phyloP scores from a whole-genome alignment of 2,797 vertebrate genomes.

The Falco concolor region DNA sequence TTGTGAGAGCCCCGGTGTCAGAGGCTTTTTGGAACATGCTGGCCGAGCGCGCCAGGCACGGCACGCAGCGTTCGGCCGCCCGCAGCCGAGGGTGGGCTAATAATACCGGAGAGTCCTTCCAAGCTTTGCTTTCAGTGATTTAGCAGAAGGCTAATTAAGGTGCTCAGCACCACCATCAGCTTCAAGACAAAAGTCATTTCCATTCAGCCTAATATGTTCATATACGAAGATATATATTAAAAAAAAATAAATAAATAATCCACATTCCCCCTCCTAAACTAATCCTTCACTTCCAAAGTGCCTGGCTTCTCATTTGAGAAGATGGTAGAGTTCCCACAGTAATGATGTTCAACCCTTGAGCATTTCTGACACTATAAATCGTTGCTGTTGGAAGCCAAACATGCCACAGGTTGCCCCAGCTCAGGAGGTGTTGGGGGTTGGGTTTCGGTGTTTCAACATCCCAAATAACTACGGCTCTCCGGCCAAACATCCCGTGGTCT shows the following conservation, averaged over 20 bases:
- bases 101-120: background rate
- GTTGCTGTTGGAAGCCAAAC: background rate
- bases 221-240: fast-evolving
- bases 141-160: background rate
- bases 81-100: background rate
- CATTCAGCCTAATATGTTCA: background rate
- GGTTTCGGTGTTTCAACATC: background rate
- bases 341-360: background rate
- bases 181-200: background rate
- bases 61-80: background rate
- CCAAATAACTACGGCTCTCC: background rate
- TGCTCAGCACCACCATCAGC: background rate
- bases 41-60: background rate
- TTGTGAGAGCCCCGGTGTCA: constrained; percentile 4
- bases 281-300: background rate
- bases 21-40: background rate
- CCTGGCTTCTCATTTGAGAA: background rate
- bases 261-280: background rate
- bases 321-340: background rate
- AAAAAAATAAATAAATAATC: background rate
- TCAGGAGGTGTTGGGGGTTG: background rate
- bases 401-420: fast-evolving
- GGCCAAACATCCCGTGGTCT: background rate
- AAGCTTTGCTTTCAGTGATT: background rate
- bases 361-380: background rate